Conservation (phyloP, 2,113 vertebrate species). For the Saguinus midas region DNA sequence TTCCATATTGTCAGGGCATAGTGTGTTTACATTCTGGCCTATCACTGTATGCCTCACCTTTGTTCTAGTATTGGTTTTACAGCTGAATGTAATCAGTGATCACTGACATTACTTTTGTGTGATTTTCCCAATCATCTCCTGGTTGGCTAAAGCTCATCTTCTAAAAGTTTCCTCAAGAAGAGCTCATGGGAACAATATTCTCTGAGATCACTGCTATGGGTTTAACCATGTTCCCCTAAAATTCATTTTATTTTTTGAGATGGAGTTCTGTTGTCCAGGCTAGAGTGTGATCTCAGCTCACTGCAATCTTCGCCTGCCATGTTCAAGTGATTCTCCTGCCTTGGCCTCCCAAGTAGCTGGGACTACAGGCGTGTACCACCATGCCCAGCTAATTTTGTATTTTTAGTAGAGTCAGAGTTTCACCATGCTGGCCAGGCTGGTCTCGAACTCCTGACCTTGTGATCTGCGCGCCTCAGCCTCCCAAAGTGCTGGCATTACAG, state of each 20-base stretch:
- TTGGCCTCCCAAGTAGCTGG: no score
- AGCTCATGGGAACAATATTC: not conserved
- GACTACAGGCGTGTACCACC: no score
- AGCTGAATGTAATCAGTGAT: not conserved
- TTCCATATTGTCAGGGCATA: not conserved
- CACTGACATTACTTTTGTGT: not conserved
- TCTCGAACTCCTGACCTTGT: no score
- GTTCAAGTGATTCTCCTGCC: no score
- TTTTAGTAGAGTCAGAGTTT: no score
- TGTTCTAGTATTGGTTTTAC: not conserved
- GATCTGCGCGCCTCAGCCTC: no score
- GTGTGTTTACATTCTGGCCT: not conserved
- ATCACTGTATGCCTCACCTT: not conserved
- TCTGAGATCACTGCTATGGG: not conserved
- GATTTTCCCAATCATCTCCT: not conserved
- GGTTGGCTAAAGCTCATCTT: constrained; percentile 6
- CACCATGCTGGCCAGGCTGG: no score
- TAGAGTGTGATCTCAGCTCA: no score
- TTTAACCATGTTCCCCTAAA: not conserved
- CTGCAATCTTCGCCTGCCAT: no score
- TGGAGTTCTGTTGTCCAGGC: no score
- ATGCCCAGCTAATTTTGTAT: no score
- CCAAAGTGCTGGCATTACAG: no score
- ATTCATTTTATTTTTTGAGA: not conserved
- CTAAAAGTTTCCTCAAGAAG: not conserved